phyloP scores from a whole-genome alignment of 2,797 vertebrate species.

The Meriones psammophilus region DNA sequence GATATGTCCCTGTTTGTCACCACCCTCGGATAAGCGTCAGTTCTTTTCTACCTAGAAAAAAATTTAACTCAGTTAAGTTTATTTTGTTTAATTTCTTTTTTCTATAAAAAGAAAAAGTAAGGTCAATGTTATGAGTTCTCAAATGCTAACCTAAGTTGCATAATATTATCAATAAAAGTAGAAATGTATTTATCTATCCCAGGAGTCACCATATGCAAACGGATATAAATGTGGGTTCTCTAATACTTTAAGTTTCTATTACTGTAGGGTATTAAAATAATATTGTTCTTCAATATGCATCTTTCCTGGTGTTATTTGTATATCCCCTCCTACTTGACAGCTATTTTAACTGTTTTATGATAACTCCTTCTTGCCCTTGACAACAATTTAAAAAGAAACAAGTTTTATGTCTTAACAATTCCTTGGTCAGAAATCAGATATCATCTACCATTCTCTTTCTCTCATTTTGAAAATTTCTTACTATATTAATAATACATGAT shows the following conservation, averaged over 20 bases:
- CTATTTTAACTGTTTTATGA: not conserved
- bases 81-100: constrained; percentile 26
- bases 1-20: not conserved
- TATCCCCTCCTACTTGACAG: not conserved
- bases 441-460: not conserved
- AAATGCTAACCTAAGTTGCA: not conserved
- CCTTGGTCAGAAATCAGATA: not conserved
- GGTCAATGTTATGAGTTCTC: not conserved
- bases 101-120: not conserved
- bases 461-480: constrained; percentile 9
- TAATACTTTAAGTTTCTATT: constrained; percentile 16
- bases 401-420: not conserved
- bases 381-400: not conserved
- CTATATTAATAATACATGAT: not conserved
- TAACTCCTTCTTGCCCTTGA: not conserved
- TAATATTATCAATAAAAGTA: constrained; percentile 10
- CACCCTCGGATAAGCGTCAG: not conserved
- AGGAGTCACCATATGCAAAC: not conserved
- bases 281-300: not conserved
- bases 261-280: constrained; percentile 6
- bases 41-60: not conserved
- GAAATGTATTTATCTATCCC: not conserved
- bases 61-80: not conserved
- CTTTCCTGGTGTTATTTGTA: constrained; percentile 1
- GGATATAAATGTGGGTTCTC: not conserved